Conservation (phyloP, 1,140 invertebrate genomes). For the Drosophila pandora region DNA sequence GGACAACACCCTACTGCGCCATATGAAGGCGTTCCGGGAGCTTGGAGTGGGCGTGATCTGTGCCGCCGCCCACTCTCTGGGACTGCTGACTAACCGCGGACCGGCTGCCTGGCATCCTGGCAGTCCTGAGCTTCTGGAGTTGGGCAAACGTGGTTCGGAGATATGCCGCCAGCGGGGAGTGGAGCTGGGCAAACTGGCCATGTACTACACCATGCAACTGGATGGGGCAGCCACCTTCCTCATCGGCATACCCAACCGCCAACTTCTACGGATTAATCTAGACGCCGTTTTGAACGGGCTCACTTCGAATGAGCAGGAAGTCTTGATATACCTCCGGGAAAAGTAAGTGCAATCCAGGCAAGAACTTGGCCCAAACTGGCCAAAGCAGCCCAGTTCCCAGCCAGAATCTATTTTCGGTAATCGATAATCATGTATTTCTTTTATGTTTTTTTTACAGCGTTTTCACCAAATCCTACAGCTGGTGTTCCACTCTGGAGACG, state of each 20-base stretch:
- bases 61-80: slow-evolving; percentile 92
- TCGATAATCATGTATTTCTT: slow-evolving; percentile 1
- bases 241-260: slow-evolving; percentile 88
- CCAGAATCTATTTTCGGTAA: slow-evolving; percentile 12
- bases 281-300: slow-evolving; percentile 86
- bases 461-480: slow-evolving; percentile 77
- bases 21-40: slow-evolving; percentile 89
- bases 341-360: slow-evolving; percentile 85
- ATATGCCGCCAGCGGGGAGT: slow-evolving; percentile 88
- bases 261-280: slow-evolving; percentile 87
- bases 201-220: slow-evolving; percentile 87
- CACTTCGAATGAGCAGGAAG: slow-evolving; percentile 85
- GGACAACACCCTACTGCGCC: slow-evolving; percentile 90
- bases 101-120: slow-evolving; percentile 94
- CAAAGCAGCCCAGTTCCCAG: slow-evolving; percentile 27
- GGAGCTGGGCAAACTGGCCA: slow-evolving; percentile 89
- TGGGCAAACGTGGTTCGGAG: slow-evolving; percentile 86
- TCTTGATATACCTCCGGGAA: slow-evolving; percentile 86
- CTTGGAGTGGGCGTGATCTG: slow-evolving; percentile 92
- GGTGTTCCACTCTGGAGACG: slow-evolving; percentile 72
- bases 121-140: slow-evolving; percentile 87
- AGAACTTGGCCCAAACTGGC: slow-evolving; percentile 61
- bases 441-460: slow-evolving; percentile 56
- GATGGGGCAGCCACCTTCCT: slow-evolving; percentile 87
- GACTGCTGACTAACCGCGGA: slow-evolving; percentile 91